phyloP scores from a whole-genome alignment of 2,797 vertebrate species.

The Rhincodon typus region DNA sequence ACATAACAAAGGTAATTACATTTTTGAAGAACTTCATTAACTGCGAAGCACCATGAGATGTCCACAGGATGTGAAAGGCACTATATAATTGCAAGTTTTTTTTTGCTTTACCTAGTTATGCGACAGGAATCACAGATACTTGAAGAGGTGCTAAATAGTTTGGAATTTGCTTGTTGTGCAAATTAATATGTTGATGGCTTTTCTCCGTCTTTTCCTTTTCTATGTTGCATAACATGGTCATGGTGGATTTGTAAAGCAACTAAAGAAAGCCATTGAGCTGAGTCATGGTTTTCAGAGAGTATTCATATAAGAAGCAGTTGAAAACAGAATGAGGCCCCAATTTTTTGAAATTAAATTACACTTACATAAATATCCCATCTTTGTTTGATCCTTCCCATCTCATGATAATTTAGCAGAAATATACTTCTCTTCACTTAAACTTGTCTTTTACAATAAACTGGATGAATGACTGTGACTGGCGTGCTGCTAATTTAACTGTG shows the following conservation, averaged over 20 bases:
- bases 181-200: background rate
- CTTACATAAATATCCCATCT: background rate
- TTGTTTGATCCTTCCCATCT: background rate
- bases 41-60: background rate
- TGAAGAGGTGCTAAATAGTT: background rate
- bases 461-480: background rate
- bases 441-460: background rate
- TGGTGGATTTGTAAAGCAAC: background rate
- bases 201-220: background rate
- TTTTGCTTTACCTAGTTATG: background rate
- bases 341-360: background rate
- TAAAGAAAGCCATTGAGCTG: background rate
- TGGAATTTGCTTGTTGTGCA: background rate
- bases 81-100: background rate
- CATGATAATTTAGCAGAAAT: background rate
- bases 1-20: background rate
- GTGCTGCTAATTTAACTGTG: background rate
- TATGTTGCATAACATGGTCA: background rate
- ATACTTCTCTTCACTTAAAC: background rate
- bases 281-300: background rate
- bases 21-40: background rate
- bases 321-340: background rate
- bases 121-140: background rate
- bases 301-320: background rate
- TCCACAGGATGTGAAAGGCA: background rate